Conservation (phyloP, 2,888 invertebrate genomes). For the Lasioglossum vierecki region DNA sequence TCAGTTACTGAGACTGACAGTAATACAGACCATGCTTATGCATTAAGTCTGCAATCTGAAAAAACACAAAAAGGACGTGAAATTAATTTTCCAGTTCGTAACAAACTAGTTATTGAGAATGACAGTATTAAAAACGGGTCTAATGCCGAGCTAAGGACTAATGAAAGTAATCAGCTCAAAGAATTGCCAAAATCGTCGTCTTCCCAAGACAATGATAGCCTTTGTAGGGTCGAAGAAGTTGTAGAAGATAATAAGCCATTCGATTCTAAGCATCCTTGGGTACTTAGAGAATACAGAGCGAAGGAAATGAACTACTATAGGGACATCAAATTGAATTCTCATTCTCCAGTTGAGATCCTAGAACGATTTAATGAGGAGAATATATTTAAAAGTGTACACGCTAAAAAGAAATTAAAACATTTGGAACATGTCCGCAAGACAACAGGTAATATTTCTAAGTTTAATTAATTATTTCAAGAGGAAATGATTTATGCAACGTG, state of each 20-base stretch:
- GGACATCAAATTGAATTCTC: not conserved
- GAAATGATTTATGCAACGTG: not conserved
- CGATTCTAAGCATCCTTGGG: not conserved
- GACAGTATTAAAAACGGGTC: not conserved
- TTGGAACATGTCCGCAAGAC: not conserved
- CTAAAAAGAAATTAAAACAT: not conserved
- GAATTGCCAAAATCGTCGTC: not conserved
- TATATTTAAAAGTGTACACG: not conserved
- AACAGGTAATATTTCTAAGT: constrained; percentile 22
- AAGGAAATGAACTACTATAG: not conserved
- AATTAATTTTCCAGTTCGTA: not conserved
- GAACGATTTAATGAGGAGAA: not conserved
- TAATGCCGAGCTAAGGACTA: not conserved
- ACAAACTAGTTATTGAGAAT: not conserved
- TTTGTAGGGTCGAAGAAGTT: not conserved
- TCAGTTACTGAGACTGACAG: not conserved
- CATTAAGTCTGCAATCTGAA: not conserved
- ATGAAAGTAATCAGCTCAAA: not conserved
- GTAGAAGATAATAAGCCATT: not conserved
- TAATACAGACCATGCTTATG: not conserved
- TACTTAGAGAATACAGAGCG: not conserved
- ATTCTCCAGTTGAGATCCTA: not conserved
- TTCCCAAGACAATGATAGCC: not conserved
- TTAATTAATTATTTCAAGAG: not conserved
- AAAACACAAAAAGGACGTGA: not conserved